Conservation (phyloP, 2,113 vertebrate species). For the Actinemys pallida region DNA sequence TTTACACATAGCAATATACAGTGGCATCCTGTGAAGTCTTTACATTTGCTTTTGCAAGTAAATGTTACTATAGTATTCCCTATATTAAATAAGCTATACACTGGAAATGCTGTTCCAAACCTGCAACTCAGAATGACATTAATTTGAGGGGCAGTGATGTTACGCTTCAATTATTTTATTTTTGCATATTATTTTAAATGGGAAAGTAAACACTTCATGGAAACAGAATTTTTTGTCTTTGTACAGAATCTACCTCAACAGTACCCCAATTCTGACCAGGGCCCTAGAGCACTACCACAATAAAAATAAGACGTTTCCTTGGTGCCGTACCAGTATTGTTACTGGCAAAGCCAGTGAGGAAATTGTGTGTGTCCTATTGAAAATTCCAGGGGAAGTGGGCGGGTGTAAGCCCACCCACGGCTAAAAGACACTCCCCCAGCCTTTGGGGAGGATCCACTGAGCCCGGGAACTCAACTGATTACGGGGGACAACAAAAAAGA, state of each 20-base stretch:
- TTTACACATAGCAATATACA: rapidly evolving
- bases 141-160: background rate
- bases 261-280: background rate
- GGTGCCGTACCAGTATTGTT: background rate
- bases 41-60: background rate
- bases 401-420: too few relatives aligned
- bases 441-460: too few relatives aligned
- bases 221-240: background rate
- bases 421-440: too few relatives aligned
- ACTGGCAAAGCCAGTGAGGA: background rate
- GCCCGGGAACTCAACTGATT: too few relatives aligned
- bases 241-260: background rate
- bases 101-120: background rate
- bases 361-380: background rate
- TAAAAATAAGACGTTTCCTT: background rate
- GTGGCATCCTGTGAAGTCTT: rapidly evolving
- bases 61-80: background rate
- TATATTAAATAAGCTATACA: background rate
- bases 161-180: background rate
- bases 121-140: background rate
- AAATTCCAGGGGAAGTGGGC: too few relatives aligned
- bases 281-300: background rate
- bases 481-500: too few relatives aligned
- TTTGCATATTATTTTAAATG: background rate
- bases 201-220: slow-evolving; percentile 11